A percentile compares a stretch with the other conserved stretches of the same genome.
phyloP scores from a whole-genome alignment of 2,888 invertebrate species.

The Cephalotes varians region DNA sequence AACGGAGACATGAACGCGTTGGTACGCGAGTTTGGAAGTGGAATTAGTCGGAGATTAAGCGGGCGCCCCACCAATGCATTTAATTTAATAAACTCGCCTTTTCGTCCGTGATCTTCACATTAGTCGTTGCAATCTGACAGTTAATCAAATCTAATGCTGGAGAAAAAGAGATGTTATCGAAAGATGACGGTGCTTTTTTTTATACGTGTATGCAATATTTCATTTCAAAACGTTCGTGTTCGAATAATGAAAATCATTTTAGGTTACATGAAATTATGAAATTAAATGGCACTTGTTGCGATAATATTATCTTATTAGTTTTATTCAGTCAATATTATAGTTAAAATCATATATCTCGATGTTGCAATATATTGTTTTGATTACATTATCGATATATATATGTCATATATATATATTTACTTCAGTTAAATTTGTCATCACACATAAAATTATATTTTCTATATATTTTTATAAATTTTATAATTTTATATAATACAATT shows the following conservation, averaged over 20 bases:
- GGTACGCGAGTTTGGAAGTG: background rate
- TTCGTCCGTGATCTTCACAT: background rate
- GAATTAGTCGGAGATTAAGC: slow-evolving; percentile 1
- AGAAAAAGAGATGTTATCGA: background rate
- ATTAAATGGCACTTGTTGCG: background rate
- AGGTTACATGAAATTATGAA: background rate
- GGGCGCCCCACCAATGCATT: background rate
- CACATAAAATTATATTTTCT: background rate
- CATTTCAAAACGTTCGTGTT: background rate
- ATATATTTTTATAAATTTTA: background rate
- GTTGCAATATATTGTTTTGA: too few relatives aligned
- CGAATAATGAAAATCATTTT: background rate
- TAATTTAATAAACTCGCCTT: slow-evolving; percentile 8
- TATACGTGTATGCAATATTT: background rate
- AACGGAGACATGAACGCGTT: background rate
- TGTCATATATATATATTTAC: too few relatives aligned
- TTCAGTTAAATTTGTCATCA: background rate
- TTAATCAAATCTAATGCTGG: slow-evolving; percentile 14
- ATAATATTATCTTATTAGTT: background rate
- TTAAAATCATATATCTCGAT: background rate
- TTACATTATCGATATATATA: too few relatives aligned
- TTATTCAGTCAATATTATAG: background rate
- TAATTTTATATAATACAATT: background rate
- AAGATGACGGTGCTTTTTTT: background rate
- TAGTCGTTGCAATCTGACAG: background rate